Evolutionary conservation across 2,113 vertebrate species (phyloP).

Genomic region (Deroptyus accipitrinus): DNA sequence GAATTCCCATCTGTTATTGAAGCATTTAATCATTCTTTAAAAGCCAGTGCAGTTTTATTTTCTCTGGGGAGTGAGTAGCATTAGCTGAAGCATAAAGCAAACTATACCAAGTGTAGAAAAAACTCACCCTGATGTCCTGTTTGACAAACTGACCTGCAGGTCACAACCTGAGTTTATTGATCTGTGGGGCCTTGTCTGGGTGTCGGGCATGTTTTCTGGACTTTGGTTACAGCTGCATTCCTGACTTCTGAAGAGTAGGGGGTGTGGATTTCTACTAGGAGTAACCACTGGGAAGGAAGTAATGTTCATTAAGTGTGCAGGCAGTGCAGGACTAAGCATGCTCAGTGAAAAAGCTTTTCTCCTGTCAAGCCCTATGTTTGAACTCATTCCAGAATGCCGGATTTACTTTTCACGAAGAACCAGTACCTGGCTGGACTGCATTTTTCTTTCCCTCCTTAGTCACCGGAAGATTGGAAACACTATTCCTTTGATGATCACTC

Average conservation of each 20-base stretch:
- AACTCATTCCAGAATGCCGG: conserved; percentile 78
- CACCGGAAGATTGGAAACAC: conserved; percentile 45
- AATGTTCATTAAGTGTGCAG: conserved; percentile 84
- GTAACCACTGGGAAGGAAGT: conserved; percentile 87
- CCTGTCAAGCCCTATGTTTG: conserved; percentile 83
- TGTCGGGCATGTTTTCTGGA: conserved; percentile 74
- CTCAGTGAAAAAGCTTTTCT: conserved; percentile 77
- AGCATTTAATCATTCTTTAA: conserved; percentile 49
- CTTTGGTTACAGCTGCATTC: conserved; percentile 82
- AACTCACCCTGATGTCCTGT: conserved; percentile 65
- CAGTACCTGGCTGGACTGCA: conserved; percentile 47
- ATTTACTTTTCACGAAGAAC: conserved; percentile 75
- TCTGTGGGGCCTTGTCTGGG: conserved; percentile 70
- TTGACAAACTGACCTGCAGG: conserved; percentile 74
- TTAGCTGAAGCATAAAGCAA: conserved; percentile 71
- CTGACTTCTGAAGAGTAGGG: conserved; percentile 77
- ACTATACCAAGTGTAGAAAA: conserved; percentile 65
- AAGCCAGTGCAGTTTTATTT: conserved; percentile 62
- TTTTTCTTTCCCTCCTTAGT: conserved; percentile 24
- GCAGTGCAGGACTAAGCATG: conserved; percentile 81
- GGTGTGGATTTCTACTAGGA: conserved; percentile 76
- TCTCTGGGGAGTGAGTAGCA: conserved; percentile 46
- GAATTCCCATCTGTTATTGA: conserved; percentile 45
- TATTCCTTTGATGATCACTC: conserved; percentile 38
- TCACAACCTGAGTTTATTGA: conserved; percentile 79